These are phyloP conservation scores for Drosophila hamatofila DNA, from an alignment of 2,888 invertebrate genomes.

Conservation along the genomic window DNA sequence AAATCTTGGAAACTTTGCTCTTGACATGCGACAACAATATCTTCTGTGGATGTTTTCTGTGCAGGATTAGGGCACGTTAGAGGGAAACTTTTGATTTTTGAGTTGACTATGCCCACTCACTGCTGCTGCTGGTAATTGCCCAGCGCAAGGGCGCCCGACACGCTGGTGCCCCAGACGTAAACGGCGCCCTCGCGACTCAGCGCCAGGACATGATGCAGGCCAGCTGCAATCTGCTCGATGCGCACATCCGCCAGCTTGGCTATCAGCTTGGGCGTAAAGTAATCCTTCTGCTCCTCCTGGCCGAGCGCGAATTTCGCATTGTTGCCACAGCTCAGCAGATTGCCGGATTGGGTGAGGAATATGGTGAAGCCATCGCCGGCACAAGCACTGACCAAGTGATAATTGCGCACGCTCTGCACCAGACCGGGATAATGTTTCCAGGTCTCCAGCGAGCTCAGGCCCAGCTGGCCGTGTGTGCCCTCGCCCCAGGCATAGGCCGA, in stretches of 20 bases:
- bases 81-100: neutral
- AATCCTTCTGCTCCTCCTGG: constrained; percentile 87
- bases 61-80: neutral
- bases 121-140: constrained; percentile 81
- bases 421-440: constrained; percentile 87
- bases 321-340: constrained; percentile 89
- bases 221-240: constrained; percentile 88
- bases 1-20: constrained; percentile 86
- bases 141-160: constrained; percentile 87
- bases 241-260: constrained; percentile 87
- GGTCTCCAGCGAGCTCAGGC: constrained; percentile 86
- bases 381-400: constrained; percentile 87
- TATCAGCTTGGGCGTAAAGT: constrained; percentile 87
- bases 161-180: constrained; percentile 89
- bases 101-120: constrained; percentile 55
- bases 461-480: constrained; percentile 89
- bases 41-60: constrained; percentile 81
- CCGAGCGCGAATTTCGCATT: constrained; percentile 88
- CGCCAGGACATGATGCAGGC: constrained; percentile 88
- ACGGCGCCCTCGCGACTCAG: constrained; percentile 88
- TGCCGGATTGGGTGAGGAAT: constrained; percentile 89
- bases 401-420: constrained; percentile 88
- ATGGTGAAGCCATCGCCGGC: constrained; percentile 89
- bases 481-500: constrained; percentile 90
- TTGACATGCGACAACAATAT: constrained; percentile 84